Percentiles rank a stretch among this genome's conserved stretches.
phyloP scores from a whole-genome alignment of 2,113 vertebrate species.

The Ellobius talpinus region DNA sequence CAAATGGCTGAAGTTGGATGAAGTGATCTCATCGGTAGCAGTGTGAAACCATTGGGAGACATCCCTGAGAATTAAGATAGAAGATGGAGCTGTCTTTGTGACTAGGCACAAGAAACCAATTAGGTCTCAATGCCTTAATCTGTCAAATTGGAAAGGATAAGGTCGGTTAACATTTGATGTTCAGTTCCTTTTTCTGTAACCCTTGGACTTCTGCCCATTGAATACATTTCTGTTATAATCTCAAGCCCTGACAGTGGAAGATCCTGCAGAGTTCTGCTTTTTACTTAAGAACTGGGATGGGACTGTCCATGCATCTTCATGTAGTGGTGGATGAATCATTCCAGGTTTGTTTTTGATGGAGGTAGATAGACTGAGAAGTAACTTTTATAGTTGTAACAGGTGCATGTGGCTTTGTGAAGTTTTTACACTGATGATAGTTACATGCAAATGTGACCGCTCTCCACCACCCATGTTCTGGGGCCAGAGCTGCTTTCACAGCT shows the following conservation, averaged over 20 bases:
- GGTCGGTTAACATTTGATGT: constrained; percentile 71
- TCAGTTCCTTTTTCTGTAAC: constrained; percentile 56
- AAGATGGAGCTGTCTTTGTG: constrained; percentile 52
- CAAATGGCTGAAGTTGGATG: constrained; percentile 94
- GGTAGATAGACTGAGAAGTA: constrained; percentile 80
- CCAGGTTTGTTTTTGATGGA: constrained; percentile 54
- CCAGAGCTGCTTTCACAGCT: neutral
- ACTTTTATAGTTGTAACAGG: neutral
- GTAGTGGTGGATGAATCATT: neutral
- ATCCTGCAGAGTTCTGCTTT: constrained; percentile 59
- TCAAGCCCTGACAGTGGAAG: constrained; percentile 29
- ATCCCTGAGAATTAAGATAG: neutral
- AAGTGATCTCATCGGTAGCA: constrained; percentile 89
- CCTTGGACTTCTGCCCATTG: constrained; percentile 43
- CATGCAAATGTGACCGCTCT: too few relatives aligned
- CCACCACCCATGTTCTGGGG: too few relatives aligned
- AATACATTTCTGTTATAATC: constrained; percentile 57
- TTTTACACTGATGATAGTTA: neutral
- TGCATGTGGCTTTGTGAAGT: neutral
- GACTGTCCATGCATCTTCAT: constrained; percentile 43
- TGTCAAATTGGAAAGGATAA: constrained; percentile 83
- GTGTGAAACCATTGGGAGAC: constrained; percentile 7
- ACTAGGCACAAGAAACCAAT: constrained; percentile 45
- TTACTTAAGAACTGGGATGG: constrained; percentile 32
- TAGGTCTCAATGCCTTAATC: constrained; percentile 41